phyloP scores from a whole-genome alignment of 2,113 vertebrate genomes.

The Charadrius vociferus region DNA sequence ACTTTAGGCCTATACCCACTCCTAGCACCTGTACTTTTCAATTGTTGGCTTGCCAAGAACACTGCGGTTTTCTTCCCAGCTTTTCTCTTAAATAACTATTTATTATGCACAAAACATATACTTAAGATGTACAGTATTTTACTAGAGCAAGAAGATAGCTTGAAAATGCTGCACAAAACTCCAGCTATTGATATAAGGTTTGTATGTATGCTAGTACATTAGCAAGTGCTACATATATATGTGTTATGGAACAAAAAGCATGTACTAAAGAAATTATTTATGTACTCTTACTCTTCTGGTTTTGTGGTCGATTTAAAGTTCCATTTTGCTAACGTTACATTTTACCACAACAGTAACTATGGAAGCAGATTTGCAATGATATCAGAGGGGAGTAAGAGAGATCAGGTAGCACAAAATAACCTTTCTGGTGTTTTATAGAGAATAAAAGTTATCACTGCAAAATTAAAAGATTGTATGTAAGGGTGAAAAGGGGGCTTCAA shows the following conservation, averaged over 20 bases:
- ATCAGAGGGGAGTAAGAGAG: neutral
- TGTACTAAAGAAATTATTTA: neutral
- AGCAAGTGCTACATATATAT: neutral
- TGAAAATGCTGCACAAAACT: neutral
- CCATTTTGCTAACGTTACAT: neutral
- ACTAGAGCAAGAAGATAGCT: neutral
- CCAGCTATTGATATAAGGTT: neutral
- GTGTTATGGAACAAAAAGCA: neutral
- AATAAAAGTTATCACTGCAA: neutral
- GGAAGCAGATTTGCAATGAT: neutral
- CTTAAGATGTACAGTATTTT: slow-evolving; percentile 17
- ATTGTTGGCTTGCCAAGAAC: slow-evolving; percentile 78
- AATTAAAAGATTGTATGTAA: neutral
- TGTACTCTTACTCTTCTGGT: neutral
- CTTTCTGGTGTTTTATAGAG: neutral
- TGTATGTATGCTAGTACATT: neutral
- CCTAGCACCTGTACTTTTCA: slow-evolving; percentile 79
- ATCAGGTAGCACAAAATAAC: neutral
- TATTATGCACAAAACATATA: slow-evolving; percentile 64
- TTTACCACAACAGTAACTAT: neutral
- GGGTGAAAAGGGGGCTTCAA: neutral
- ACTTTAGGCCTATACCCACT: slow-evolving; percentile 65
- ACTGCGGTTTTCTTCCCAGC: slow-evolving; percentile 58
- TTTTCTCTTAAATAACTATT: slow-evolving; percentile 38
- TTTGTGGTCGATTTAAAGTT: neutral